Conservation (phyloP, 2,888 invertebrate species). For the Clanis bilineata region DNA sequence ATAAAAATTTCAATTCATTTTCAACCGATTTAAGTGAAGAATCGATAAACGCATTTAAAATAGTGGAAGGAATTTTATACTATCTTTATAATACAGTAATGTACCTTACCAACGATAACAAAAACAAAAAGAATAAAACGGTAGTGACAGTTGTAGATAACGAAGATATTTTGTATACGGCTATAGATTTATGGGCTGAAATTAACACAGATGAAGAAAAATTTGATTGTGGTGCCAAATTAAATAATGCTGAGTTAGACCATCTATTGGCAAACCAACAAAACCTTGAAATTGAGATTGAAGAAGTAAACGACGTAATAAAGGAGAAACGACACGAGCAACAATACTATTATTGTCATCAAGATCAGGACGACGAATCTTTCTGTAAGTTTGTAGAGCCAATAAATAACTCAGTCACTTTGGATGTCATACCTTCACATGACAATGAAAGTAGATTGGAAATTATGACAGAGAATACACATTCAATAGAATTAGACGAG, state of each 20-base stretch:
- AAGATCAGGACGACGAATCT: not conserved
- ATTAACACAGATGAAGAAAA: not conserved
- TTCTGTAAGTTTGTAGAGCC: not conserved
- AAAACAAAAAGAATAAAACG: slow-evolving; percentile 38
- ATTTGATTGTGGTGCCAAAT: not conserved
- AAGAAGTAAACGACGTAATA: not conserved
- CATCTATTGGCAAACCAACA: not conserved
- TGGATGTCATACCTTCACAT: not conserved
- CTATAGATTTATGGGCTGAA: slow-evolving; percentile 43
- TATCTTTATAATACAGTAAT: slow-evolving; percentile 61
- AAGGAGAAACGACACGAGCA: not conserved
- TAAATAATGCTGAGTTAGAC: not conserved
- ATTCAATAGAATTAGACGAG: not conserved
- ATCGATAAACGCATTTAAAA: slow-evolving; percentile 39
- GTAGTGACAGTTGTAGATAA: slow-evolving; percentile 66
- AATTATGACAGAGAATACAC: slow-evolving; percentile 9
- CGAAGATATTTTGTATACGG: slow-evolving; percentile 68
- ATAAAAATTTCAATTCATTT: slow-evolving; percentile 45
- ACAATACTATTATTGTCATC: not conserved
- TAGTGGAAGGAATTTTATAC: slow-evolving; percentile 64
- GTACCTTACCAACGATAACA: slow-evolving; percentile 44
- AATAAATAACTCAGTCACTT: not conserved
- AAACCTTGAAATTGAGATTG: slow-evolving; percentile 12
- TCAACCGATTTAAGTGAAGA: slow-evolving; percentile 53
- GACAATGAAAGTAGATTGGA: not conserved